phyloP scores from a whole-genome alignment of 2,888 invertebrate species.

The Cybosia mesomella region DNA sequence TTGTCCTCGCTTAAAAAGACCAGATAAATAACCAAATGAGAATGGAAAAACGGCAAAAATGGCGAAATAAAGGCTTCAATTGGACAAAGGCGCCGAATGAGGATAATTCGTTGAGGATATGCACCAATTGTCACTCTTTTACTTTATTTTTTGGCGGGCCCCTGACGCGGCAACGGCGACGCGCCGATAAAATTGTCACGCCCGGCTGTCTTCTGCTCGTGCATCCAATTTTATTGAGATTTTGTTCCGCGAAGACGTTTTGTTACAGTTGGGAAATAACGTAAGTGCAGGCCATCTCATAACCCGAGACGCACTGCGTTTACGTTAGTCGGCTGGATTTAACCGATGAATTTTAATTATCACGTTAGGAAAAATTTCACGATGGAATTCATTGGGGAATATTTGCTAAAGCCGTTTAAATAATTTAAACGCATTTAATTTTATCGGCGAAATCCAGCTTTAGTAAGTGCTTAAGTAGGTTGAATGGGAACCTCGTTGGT shows the following conservation, averaged over 20 bases:
- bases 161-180: conserved; percentile 65
- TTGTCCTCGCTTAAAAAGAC: conserved; percentile 79
- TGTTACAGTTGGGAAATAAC: conserved; percentile 37
- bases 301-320: background rate
- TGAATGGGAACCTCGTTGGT: too few relatives aligned
- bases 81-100: conserved; percentile 85
- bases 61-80: conserved; percentile 84
- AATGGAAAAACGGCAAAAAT: conserved; percentile 86
- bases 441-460: too few relatives aligned
- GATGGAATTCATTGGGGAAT: too few relatives aligned
- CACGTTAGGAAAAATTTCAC: background rate
- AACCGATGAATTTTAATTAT: background rate
- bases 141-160: conserved; percentile 73
- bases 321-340: background rate
- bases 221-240: conserved; percentile 54
- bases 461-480: too few relatives aligned
- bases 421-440: too few relatives aligned
- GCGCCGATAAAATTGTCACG: conserved; percentile 78
- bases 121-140: conserved; percentile 86
- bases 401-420: too few relatives aligned
- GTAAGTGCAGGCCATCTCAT: background rate
- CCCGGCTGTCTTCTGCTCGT: conserved; percentile 28
- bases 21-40: conserved; percentile 87
- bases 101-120: conserved; percentile 85
- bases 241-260: conserved; percentile 39